Base-by-base conservation (phyloP, 2,888 invertebrate genomes). In the Harpagoxenus sublaevis region DNA sequence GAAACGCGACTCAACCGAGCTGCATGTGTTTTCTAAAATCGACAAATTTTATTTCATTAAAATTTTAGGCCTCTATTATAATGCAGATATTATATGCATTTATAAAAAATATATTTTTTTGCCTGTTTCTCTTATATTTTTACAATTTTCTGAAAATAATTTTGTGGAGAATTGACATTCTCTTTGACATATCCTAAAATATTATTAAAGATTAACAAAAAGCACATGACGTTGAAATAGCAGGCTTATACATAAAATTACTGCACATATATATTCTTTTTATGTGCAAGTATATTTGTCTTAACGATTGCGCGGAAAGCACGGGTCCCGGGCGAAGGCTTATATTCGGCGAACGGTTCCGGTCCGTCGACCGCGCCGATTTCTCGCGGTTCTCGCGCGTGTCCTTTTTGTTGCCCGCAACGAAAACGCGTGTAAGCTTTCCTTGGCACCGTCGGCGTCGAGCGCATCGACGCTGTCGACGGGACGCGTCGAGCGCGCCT, bases 381-480 rank as follows among this genome's bases (percentile, higher is more conserved):
- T 55, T 39, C 77, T 53, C 83, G 84, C 51, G 77, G 84, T 66
- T 31, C 18, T 53, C 79, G 42, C n/a, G 15, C 66, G 62, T 70
- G 57, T 79, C 57, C 90, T 88, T 88, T 89, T 89, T 89, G 88
- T 84, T 88, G 45, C 5, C n/a, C 62, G 45, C 23, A 68, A 82
- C 53, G 89, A 86, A 86, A 87, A 90, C 85, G 81, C 70, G 83
- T 82, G 87, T 82, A 82, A 70, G 88, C 86, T 88, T 90, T 85
- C 86, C 73, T 90, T 89, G 89, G 89, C 89, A 81, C 82, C 84
- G 10, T 35, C 51, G 48, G 39, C 84, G 10, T 35, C 51, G 48
- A 45, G 42, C 70, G 82, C 48, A 82, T 81, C 81, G 81, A 48
- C 79, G 68, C 60, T 60, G 65, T 48, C 75, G 75, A 81, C 79